Base-by-base conservation (phyloP, 2,797 vertebrate genomes). In the Eospalax fontanierii region DNA sequence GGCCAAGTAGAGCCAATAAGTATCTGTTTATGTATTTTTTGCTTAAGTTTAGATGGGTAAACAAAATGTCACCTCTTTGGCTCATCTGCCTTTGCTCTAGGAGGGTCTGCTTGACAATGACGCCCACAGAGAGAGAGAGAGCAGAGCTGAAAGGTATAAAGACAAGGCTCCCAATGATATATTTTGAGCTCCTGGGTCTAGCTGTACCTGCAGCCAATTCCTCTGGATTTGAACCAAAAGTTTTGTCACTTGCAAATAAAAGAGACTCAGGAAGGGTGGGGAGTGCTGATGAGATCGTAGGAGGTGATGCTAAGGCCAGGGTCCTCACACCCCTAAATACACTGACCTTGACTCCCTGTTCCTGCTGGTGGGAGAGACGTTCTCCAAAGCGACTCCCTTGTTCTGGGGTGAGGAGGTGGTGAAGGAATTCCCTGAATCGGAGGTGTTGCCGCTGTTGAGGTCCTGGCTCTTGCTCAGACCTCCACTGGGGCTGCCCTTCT, bases 361-460 rank as follows among this genome's bases (percentile, higher is more conserved):
- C 96, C 96, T 97, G 98, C 97, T 95, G 97, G 96, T 93, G 73
- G 98, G 98, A 97, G 98, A 97, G 96, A 98, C 96, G 79, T 98
- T 98, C 96, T 99, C 99, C 95, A 98, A 94, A 83, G 97, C 84
- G 33, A 98, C 97, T 50, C 98, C 98, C 98, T 99, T 99, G 98
- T 98, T 99, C 96, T 99, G 98, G 93, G 99, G 99, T 65, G 99
- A 98, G 96, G 99, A 99, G 98, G 99, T 99, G 97, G 99, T 99
- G 97, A 99, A 99, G 86, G 99, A 99, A 98, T 99, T 99, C 96
- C 99, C 99, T 96, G 99, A 99, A 98, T 99, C 99, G 0, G 99
- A 99, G 95, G 98, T 99, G 96, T 99, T 99, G 98, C 99, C 99
- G 16, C 99, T 98, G 97, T 98, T 98, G 90, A 98, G 97, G 97